These are phyloP conservation scores for Lagopus leucura DNA, from an alignment of 2,113 vertebrate species.

Conservation along the genomic window DNA sequence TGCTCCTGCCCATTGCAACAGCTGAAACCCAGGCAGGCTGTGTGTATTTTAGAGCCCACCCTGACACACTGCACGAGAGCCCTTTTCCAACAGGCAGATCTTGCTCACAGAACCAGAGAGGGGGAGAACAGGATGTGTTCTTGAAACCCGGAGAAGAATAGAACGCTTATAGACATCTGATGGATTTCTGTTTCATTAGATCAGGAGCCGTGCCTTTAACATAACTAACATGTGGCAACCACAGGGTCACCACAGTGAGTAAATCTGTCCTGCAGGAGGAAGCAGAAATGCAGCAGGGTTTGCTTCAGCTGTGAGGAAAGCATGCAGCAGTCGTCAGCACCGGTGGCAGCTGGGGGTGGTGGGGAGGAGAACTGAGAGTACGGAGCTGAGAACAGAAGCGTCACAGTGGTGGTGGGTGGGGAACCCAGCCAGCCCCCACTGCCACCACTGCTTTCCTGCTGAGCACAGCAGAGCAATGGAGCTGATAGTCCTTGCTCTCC, in stretches of 20 bases:
- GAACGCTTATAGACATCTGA: neutral
- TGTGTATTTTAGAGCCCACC: neutral
- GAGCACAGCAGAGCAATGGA: neutral
- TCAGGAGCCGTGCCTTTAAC: slow-evolving; percentile 33
- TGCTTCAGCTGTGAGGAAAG: slow-evolving; percentile 19
- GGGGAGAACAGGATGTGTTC: neutral
- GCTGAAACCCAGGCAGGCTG: neutral
- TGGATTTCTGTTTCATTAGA: slow-evolving; percentile 49
- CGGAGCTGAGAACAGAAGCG: slow-evolving; percentile 54
- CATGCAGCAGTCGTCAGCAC: neutral
- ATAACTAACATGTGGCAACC: slow-evolving; percentile 55
- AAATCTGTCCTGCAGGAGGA: slow-evolving; percentile 61
- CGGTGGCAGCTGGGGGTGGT: neutral
- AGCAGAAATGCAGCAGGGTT: slow-evolving; percentile 31
- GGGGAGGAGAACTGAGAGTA: slow-evolving; percentile 40
- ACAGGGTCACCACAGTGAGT: slow-evolving; percentile 53
- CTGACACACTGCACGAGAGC: neutral
- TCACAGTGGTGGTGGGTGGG: neutral
- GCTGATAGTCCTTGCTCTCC: neutral
- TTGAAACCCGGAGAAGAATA: neutral
- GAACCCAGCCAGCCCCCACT: slow-evolving; percentile 17
- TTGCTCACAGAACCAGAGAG: neutral
- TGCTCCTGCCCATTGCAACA: neutral
- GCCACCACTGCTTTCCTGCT: neutral
- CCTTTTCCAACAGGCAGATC: neutral